Evolutionary conservation across 2,113 vertebrate species (phyloP).

Genomic region (Psittacula cyanocephala): DNA sequence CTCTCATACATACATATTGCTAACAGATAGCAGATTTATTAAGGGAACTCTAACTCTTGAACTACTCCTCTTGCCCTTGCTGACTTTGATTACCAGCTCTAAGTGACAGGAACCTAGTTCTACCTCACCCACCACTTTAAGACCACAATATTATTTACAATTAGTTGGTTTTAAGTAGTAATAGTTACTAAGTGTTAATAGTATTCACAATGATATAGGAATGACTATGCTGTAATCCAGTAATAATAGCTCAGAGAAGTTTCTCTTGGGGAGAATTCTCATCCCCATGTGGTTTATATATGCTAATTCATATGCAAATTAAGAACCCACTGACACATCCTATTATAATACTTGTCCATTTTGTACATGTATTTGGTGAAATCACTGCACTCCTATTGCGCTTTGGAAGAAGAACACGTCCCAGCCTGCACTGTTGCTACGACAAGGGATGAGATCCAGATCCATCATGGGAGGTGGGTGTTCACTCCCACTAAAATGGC

Average conservation of each 20-base stretch:
- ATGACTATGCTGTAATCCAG: not conserved
- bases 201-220: not conserved
- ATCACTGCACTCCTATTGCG: not conserved
- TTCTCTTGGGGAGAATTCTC: not conserved
- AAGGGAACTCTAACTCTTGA: not conserved
- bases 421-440: not conserved
- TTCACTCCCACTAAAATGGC: not conserved
- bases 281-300: not conserved
- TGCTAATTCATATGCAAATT: slow-evolving; percentile 38
- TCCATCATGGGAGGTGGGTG: not conserved
- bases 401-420: not conserved
- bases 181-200: not conserved
- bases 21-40: not conserved
- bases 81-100: not conserved
- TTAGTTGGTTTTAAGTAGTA: not conserved
- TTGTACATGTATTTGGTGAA: not conserved
- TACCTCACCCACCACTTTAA: not conserved
- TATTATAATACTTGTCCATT: slow-evolving; percentile 25
- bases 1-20: not conserved
- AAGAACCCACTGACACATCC: slow-evolving; percentile 26
- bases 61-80: not conserved
- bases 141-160: not conserved
- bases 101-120: not conserved
- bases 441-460: not conserved
- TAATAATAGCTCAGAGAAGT: slow-evolving; percentile 23